A percentile compares a stretch with the other conserved stretches of the same genome.
These are phyloP conservation scores for Cairina moschata DNA, from an alignment of 2,113 vertebrate species.

Conservation along the genomic window DNA sequence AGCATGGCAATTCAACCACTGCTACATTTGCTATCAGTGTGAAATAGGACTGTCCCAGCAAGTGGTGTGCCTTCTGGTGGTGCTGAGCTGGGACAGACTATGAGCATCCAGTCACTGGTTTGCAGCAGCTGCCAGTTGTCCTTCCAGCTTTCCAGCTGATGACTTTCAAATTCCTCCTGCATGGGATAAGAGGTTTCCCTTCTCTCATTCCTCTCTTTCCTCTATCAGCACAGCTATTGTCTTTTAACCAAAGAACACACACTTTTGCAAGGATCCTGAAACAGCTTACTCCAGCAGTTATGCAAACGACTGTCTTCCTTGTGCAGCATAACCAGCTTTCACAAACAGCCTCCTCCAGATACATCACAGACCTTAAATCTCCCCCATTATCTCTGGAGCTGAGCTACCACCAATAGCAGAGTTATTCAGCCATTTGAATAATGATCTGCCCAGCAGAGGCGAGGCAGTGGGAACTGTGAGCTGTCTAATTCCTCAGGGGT, in stretches of 20 bases:
- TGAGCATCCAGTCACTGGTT: neutral
- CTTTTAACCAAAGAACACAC: neutral
- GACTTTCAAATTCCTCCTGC: neutral
- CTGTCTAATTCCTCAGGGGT: neutral
- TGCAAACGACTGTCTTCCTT: neutral
- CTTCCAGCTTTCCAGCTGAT: neutral
- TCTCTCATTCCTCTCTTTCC: neutral
- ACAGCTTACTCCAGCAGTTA: neutral
- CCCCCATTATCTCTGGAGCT: neutral
- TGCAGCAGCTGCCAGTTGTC: neutral
- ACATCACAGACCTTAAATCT: neutral
- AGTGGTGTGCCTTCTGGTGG: neutral
- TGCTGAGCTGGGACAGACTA: neutral
- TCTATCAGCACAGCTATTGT: neutral
- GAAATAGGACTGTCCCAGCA: neutral
- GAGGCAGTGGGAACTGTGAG: neutral
- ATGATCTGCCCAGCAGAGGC: neutral
- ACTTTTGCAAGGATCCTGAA: neutral
- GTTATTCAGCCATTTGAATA: neutral
- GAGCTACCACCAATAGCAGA: neutral
- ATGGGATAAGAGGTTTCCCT: neutral
- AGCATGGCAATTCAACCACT: neutral
- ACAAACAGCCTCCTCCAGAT: conserved; percentile 10
- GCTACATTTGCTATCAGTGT: neutral
- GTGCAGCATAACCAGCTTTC: neutral